phyloP scores from a whole-genome alignment of 2,113 vertebrate species.

The Ceyx cyanopectus region DNA sequence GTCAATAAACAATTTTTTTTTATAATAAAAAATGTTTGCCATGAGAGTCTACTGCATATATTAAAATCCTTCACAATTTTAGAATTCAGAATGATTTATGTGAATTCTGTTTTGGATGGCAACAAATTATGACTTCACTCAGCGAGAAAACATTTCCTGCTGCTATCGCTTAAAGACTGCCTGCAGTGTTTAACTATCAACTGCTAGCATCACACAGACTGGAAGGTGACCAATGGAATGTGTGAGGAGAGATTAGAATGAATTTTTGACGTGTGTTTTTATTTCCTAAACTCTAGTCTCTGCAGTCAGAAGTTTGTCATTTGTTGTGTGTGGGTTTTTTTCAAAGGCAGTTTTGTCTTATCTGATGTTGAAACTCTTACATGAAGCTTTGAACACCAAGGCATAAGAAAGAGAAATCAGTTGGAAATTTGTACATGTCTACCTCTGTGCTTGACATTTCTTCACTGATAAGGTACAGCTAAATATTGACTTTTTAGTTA shows the following conservation, averaged over 20 bases:
- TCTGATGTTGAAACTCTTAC: conserved; percentile 78
- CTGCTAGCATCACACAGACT: conserved; percentile 55
- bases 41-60: background rate
- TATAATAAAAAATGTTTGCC: background rate
- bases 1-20: background rate
- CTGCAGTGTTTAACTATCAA: conserved; percentile 64
- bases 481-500: conserved; percentile 81
- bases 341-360: conserved; percentile 74
- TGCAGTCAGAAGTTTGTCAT: conserved; percentile 61
- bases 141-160: conserved; percentile 64
- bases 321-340: conserved; percentile 33
- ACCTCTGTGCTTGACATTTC: conserved; percentile 79
- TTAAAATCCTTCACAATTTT: background rate
- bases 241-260: conserved; percentile 72
- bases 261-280: conserved; percentile 56
- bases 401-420: conserved; percentile 64
- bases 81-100: conserved; percentile 56
- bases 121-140: conserved; percentile 71
- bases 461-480: conserved; percentile 73
- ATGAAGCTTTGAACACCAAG: conserved; percentile 64
- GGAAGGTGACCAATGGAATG: conserved; percentile 68
- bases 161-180: conserved; percentile 66
- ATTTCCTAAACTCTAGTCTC: conserved; percentile 60
- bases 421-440: conserved; percentile 73
- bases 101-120: conserved; percentile 65